Evolutionary conservation across 2,797 vertebrate genomes (phyloP), one percentile per base, ranked within the genome.

Genomic region (Falco columbarius): DNA sequence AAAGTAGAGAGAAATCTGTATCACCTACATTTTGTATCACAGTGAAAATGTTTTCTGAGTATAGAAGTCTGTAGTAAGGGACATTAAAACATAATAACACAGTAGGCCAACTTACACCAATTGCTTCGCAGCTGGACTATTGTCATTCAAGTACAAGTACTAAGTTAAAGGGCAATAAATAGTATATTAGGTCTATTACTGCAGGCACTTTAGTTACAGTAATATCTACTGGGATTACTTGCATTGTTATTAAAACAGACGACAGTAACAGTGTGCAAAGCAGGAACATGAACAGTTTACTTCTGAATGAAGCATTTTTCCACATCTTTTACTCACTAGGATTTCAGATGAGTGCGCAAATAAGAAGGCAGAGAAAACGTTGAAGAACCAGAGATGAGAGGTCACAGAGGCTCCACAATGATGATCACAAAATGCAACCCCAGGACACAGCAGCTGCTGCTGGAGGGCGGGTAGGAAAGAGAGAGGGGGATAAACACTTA

Each of bases 171-270:
- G 59, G 81, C 47, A 94, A 86, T 94, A 93, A 95, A 89, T 84
- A 95, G 58, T 46, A 29, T 93, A 91, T 94, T 97, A 94, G 32
- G 74, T 85, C 66, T 40, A 82, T 84, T 95, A 91, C 54, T 72
- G 18, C 62, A 96, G 42, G 24, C 22, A 77, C 90, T 97, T 92
- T 91, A 89, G 52, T 59, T 94, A 71, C 49, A 92, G 66, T 73
- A 86, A 40, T 66, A 96, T 85, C 52, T 93, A 74, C 75, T 79
- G 92, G 93, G 86, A 90, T 95, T 82, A 96, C 86, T 82, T 91
- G 36, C 52, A 67, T 85, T 95, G n/a, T 92, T 97, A 75, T 95
- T 79, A 92, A 97, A 98, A 97, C 85, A 90, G 20, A 65, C 40
- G 7, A n/a, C 93, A 76, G 29, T 83, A 93, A 63, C 52, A 58